Evolutionary conservation across 2,888 invertebrate species (phyloP), one percentile per base, ranked within the genome.

Genomic region (Lingula anatina): DNA sequence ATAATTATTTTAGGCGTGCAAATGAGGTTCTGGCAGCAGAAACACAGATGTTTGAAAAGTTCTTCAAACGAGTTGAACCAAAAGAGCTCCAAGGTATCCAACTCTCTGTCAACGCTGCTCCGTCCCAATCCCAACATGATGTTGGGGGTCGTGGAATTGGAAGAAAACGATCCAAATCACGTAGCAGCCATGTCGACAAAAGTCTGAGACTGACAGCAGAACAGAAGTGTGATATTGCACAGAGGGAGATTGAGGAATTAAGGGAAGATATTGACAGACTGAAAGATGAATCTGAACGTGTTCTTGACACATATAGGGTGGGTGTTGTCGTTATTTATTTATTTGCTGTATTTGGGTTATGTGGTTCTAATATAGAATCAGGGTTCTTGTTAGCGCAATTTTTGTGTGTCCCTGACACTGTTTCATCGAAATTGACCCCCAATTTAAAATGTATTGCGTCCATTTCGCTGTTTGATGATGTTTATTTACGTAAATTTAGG

Each of bases 151-250:
- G 61, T 9, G n/a, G 54, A 44, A 59, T 59, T 15, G 62, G 62
- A 35, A 59, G 74, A 25, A 75, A 72, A 57, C 59, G 75, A 42
- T 73, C 75, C 2, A 75, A 75, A 55, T 71, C 72, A 15, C 56
- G 73, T 4, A 66, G 69, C 46, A 66, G 68, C 28, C 64, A 63
- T 26, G 60, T 68, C 23, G 75, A 76, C 50, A 64, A 66, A 48
- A 65, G 67, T 9, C 58, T 75, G 25, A 60, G 65, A 39, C 62
- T 77, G 12, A 64, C 66, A 25, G 68, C 73, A 38, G 76, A 77
- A 55, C 76, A 76, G 55, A 77, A 77, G 57, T 75, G 76, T 64
- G 76, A 77, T 47, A 77, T 77, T 48, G 73, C 76, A 35, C 74
- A 73, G 54, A 59, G 71, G 53, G 76, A 76, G 59, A 71, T 75